Evolutionary conservation across 2,113 vertebrate species (phyloP), one percentile per base, ranked within the genome.

Genomic region (Cryptotis parvus): DNA sequence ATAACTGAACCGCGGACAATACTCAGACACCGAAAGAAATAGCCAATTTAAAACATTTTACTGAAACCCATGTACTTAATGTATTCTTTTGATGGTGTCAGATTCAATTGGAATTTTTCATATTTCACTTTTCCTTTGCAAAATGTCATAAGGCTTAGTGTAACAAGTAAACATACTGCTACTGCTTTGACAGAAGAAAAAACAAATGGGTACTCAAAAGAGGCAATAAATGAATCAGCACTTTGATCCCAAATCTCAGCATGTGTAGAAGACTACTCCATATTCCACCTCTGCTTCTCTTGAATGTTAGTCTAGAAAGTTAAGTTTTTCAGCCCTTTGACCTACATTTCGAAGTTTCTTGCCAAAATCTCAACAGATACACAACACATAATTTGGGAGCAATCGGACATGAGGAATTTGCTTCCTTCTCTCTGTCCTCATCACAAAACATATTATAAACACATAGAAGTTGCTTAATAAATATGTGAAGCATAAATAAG

Each of bases 1-100:
- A 87, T 78, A 93, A 90, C 61, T 49, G 35, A 94, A 69, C 55
- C 87, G 26, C 84, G 49, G 81, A 66, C 77, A 89, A 39, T 74
- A 63, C 41, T 87, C 70, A 89, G 78, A 87, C 78, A 82, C 84
- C 29, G 33, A 90, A 85, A 92, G 81, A 92, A 94, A 92, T 26
- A 86, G 45, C 33, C 84, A 86, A 83, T 94, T 87, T 94, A 88
- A 72, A 85, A 55, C 49, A 39, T 74, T 89, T 68, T 82, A 79
- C 82, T 73, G 58, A 65, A 94, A 63, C 52, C 55, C 49, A 6
- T 74, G 18, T 31, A 55, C 35, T 74, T 70, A 82, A 75, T 91
- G 10, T 65, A 24, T 89, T 92, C 87, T 73, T 95, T 78, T 76
- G 73, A 68, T 81, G 72, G 24, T 91, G 65, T 91, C 94, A 92